These are phyloP conservation scores for Caenorhabditis inopinata DNA, from an alignment of 1,140 invertebrate species.

Conservation along the genomic window DNA sequence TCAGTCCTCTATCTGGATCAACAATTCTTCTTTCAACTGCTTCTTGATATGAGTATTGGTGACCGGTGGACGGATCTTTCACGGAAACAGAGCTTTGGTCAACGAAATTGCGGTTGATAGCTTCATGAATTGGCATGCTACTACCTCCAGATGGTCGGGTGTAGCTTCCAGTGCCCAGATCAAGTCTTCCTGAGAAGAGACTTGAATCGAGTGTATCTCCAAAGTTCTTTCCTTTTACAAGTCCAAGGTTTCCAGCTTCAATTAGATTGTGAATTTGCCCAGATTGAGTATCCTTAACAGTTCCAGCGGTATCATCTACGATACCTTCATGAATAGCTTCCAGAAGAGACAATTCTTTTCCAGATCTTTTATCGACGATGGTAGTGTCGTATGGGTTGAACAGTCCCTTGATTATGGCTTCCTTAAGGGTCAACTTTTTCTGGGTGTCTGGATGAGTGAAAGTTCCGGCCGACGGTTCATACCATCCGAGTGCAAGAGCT, in stretches of 20 bases:
- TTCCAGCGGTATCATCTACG: slow-evolving; percentile 79
- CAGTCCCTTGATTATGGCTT: slow-evolving; percentile 78
- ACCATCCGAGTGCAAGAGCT: slow-evolving; percentile 79
- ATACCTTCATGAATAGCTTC: slow-evolving; percentile 80
- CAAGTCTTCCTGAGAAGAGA: slow-evolving; percentile 82
- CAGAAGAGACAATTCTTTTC: slow-evolving; percentile 77
- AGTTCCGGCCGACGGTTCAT: slow-evolving; percentile 77
- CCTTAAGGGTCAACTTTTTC: slow-evolving; percentile 76
- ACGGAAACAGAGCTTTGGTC: slow-evolving; percentile 77
- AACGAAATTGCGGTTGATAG: slow-evolving; percentile 76
- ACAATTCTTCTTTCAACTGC: slow-evolving; percentile 76
- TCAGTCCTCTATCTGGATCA: slow-evolving; percentile 75
- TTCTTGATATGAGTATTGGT: slow-evolving; percentile 75
- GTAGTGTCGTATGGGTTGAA: slow-evolving; percentile 79
- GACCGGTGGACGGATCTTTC: slow-evolving; percentile 76
- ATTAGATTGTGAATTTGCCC: slow-evolving; percentile 76
- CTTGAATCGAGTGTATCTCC: slow-evolving; percentile 82
- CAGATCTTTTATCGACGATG: slow-evolving; percentile 77
- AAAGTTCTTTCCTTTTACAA: slow-evolving; percentile 76
- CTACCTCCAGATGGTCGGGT: slow-evolving; percentile 69
- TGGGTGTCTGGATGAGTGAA: slow-evolving; percentile 79
- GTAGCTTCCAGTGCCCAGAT: slow-evolving; percentile 78
- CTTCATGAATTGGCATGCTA: slow-evolving; percentile 76
- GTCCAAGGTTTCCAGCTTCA: slow-evolving; percentile 78
- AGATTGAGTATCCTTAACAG: slow-evolving; percentile 76